Evolutionary conservation across 2,888 invertebrate genomes (phyloP), one percentile per base, ranked within the genome.

Genomic region (Parapristionchus giblindavisi): DNA sequence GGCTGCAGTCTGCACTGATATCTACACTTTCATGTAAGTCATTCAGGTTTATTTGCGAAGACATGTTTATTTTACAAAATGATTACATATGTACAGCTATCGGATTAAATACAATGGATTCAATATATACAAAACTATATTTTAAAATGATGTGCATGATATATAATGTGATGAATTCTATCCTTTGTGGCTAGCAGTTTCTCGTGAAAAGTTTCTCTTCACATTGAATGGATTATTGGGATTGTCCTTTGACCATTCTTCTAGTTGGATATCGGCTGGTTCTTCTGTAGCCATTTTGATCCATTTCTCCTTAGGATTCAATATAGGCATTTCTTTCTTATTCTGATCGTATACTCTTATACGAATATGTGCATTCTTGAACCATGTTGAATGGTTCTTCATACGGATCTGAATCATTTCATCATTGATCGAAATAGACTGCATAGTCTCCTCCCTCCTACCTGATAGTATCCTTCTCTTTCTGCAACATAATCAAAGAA

Each of bases 251-350:
- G 70, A 36, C 70, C 70, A 70, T 24, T 70, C 70, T 40, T 70
- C 70, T 24, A 70, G 43, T 54, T 40, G n/a, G 70, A 70, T 70
- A 27, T 70, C 70, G 36, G 70, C 54, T 11, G 54, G 54, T 1
- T 5, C 24, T 2, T 70, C 70, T 2, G 5, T 14, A 17, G 24
- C 27, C 34, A 54, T 24, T 66, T 82, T 82, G 75, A 81, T 75
- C 82, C 82, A 82, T 52, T 81, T 81, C 51, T 81, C 82, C 6
- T 78, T 76, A 6, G 54, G n/a, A 65, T 82, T 81, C 3, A 81
- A 38, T n/a, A 70, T 70, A 5, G 52, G 54, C 11, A 70, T 70
- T 40, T 70, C 70, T 27, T 54, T 24, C 70, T 70, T 70, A 54
- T 70, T 70, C 70, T 70, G 70, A 38, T 70, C 70, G 38, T 54